These are phyloP conservation scores for Butorides virescens DNA, from an alignment of 2,113 vertebrate genomes.

Conservation along the genomic window DNA sequence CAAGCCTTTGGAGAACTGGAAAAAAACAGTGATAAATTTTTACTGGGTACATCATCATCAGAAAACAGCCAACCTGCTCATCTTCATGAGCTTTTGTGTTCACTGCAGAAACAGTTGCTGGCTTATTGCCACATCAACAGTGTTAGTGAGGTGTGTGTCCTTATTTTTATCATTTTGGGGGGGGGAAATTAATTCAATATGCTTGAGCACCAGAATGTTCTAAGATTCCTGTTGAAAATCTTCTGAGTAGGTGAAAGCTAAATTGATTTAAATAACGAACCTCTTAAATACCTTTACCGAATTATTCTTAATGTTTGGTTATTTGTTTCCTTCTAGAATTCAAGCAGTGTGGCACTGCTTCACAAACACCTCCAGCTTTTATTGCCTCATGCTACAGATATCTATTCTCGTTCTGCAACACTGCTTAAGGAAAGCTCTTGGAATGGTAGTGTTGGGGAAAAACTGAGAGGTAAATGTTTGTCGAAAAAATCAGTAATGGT, in stretches of 20 bases:
- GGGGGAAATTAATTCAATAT: not conserved
- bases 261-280: not conserved
- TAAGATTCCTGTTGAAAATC: not conserved
- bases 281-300: not conserved
- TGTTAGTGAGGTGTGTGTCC: slow-evolving; percentile 84
- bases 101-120: slow-evolving; percentile 93
- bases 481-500: not conserved
- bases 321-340: slow-evolving; percentile 78
- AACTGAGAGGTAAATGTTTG: slow-evolving; percentile 83
- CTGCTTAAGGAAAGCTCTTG: slow-evolving; percentile 93
- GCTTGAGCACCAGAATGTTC: not conserved
- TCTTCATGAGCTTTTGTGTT: slow-evolving; percentile 95
- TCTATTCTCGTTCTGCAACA: slow-evolving; percentile 90
- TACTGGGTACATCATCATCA: slow-evolving; percentile 87
- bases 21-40: slow-evolving; percentile 97
- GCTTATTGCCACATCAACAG: slow-evolving; percentile 95
- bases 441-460: slow-evolving; percentile 92
- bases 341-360: slow-evolving; percentile 94
- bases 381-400: slow-evolving; percentile 94
- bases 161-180: not conserved
- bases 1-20: slow-evolving; percentile 97
- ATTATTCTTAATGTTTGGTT: not conserved
- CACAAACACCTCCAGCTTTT: slow-evolving; percentile 97
- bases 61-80: slow-evolving; percentile 98
- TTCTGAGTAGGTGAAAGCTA: not conserved